Conservation (phyloP, 1,140 invertebrate species). For the Portunus trituberculatus region DNA sequence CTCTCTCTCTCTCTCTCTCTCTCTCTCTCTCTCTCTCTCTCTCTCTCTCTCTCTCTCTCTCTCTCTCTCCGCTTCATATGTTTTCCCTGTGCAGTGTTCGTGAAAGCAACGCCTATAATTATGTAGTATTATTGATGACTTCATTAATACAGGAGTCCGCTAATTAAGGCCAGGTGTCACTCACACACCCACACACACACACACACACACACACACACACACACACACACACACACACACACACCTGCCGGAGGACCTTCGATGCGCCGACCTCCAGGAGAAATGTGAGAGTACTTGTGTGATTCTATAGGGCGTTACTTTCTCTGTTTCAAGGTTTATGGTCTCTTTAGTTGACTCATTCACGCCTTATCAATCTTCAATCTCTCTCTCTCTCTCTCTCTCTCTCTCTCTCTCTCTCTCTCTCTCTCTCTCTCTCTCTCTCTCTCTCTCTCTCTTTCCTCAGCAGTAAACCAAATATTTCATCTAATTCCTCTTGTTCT, state of each 20-base stretch:
- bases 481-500: background rate
- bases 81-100: background rate
- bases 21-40: background rate
- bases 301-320: too few relatives aligned
- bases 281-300: too few relatives aligned
- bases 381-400: background rate
- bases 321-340: too few relatives aligned
- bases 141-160: background rate
- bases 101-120: too few relatives aligned
- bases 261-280: too few relatives aligned
- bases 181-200: too few relatives aligned
- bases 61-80: background rate
- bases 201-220: too few relatives aligned
- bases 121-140: background rate
- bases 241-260: background rate
- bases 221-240: background rate
- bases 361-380: background rate
- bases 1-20: slow-evolving; percentile 3
- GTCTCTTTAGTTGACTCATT: background rate
- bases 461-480: too few relatives aligned
- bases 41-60: background rate
- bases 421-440: background rate
- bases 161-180: background rate
- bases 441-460: background rate
- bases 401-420: background rate